Conservation (phyloP, 2,113 vertebrate genomes). For the Otolemur garnettii region DNA sequence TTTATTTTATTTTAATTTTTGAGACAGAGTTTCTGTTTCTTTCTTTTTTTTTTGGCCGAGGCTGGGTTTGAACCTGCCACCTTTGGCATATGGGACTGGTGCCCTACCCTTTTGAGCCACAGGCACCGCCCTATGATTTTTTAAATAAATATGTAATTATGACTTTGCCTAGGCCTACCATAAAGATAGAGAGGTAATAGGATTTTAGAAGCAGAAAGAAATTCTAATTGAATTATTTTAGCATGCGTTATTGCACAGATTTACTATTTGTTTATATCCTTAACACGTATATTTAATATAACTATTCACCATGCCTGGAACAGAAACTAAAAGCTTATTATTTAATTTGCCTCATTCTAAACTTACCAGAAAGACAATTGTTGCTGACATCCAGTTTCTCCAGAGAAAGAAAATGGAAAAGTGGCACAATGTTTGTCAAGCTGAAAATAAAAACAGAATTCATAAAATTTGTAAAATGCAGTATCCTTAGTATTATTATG, state of each 20-base stretch:
- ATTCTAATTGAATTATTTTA: neutral
- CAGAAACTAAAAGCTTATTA: slow-evolving; percentile 27
- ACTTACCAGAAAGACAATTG: slow-evolving; percentile 96
- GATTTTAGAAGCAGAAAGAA: slow-evolving; percentile 32
- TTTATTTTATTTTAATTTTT: too few relatives aligned
- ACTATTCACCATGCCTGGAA: neutral
- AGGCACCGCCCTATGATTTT: too few relatives aligned
- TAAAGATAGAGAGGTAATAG: neutral
- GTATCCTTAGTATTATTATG: slow-evolving; percentile 36
- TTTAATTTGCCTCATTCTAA: slow-evolving; percentile 52
- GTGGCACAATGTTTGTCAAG: slow-evolving; percentile 90
- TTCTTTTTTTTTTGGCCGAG: too few relatives aligned
- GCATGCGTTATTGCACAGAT: neutral
- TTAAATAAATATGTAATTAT: slow-evolving; percentile 12
- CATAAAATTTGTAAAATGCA: slow-evolving; percentile 8
- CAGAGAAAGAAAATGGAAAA: slow-evolving; percentile 92
- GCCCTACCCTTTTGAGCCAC: too few relatives aligned
- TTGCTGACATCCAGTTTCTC: slow-evolving; percentile 91
- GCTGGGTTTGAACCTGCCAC: too few relatives aligned
- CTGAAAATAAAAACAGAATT: slow-evolving; percentile 86
- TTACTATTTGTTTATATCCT: neutral
- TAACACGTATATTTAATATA: neutral
- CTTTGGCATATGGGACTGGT: too few relatives aligned
- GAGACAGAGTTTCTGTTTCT: too few relatives aligned
- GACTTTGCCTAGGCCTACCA: neutral